Base-by-base conservation (phyloP, 1,140 invertebrate species). In the Laupala kohalensis region DNA sequence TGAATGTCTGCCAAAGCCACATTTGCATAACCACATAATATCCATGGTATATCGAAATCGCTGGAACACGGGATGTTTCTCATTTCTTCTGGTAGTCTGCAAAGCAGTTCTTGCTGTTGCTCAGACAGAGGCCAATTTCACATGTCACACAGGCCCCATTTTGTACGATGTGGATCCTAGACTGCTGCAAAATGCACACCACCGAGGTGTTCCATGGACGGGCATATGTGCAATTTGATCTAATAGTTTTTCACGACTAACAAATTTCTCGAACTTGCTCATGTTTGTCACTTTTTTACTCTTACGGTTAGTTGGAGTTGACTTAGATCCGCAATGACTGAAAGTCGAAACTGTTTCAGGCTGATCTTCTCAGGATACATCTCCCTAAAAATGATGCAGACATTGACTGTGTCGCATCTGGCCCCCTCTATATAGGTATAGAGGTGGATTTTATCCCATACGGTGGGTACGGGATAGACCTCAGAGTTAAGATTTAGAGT, bases 141-240 rank as follows among this genome's bases (percentile, higher is more conserved):
- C 69, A 71, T 6, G 19, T 71, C 25, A 4, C 53, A 66, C 62
- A n/a, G 12, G 12, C 5, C 24, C 69, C 69, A 71, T 65, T 71
- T 71, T 24, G 69, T 71, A 27, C 53, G 37, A 64, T 71, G 69
- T 25, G 53, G 9, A 62, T 23, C 27, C 19, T 6, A 24, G 25
- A 25, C 63, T n/a, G 62, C 69, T 71, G 62, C 53, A 71, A 4
- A 9, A 25, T 3, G 69, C 69, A 71, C 69, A 71, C n/a, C n/a
- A n/a, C 9, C 69, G 12, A 64, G 3, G 64, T 37, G 62, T 71
- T 9, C 53, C 53, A 25, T 24, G 25, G 4, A 66, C 28, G n/a
- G 53, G 69, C 62, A 71, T 64, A 53, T 71, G 62, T 64, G 30
- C 69, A 24, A 53, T 53, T n/a, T 71, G 12, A 64, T 71, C 4